Conservation (phyloP, 2,113 vertebrate species). For the Indri indri region DNA sequence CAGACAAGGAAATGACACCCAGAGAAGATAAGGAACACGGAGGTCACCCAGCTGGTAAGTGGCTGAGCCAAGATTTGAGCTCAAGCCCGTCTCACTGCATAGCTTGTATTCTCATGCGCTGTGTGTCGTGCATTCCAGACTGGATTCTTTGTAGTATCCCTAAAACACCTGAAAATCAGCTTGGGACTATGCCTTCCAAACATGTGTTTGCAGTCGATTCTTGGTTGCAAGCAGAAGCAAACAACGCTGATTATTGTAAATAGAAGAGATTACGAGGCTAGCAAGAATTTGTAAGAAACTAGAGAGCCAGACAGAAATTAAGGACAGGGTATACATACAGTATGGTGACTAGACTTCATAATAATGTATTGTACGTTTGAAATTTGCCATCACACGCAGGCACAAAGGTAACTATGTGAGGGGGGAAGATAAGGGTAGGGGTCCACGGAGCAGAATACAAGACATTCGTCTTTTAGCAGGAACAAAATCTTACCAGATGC, state of each 20-base stretch:
- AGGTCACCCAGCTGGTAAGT: background rate
- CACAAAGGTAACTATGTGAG: background rate
- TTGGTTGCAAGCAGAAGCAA: background rate
- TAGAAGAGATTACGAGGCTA: background rate
- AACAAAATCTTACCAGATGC: background rate
- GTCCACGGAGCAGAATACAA: background rate
- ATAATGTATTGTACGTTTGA: background rate
- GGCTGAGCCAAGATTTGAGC: background rate
- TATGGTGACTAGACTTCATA: background rate
- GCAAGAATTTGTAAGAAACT: background rate
- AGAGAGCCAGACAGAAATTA: background rate
- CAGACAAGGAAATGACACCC: background rate
- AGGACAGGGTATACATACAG: background rate
- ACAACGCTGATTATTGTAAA: background rate
- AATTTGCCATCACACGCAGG: background rate
- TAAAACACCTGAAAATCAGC: background rate
- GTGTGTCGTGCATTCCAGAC: background rate
- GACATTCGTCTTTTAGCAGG: background rate
- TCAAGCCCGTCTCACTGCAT: background rate
- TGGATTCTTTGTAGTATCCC: background rate
- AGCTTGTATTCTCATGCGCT: background rate
- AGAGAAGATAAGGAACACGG: background rate
- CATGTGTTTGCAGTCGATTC: background rate
- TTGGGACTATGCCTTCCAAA: background rate
- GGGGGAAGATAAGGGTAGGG: background rate